Evolutionary conservation across 2,113 vertebrate genomes (phyloP).

Genomic region (Echinops telfairi): DNA sequence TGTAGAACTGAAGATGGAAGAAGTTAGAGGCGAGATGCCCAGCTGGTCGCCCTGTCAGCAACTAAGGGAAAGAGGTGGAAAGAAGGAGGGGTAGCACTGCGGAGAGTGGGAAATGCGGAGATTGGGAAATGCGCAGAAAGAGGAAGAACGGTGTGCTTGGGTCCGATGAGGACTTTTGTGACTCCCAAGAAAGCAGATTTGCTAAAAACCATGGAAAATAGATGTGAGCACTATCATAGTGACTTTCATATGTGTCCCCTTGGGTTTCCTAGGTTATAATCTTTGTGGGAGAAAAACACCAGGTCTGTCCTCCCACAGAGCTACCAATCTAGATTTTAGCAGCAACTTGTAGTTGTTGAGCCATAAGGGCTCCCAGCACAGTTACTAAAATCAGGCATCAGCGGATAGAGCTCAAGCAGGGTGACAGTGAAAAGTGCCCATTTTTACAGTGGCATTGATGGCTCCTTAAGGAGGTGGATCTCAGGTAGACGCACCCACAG

Average conservation of each 20-base stretch:
- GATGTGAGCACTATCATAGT: background rate
- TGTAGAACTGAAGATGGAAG: background rate
- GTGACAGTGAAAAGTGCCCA: background rate
- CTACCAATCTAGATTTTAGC: background rate
- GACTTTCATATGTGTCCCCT: background rate
- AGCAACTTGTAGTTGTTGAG: background rate
- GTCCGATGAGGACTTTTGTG: background rate
- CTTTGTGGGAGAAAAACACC: background rate
- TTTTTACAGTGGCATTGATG: background rate
- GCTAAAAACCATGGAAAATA: background rate
- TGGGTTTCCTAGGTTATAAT: background rate
- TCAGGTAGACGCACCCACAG: background rate
- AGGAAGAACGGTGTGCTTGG: background rate
- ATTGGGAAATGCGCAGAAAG: background rate
- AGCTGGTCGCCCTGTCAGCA: background rate
- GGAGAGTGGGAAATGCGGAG: too few relatives aligned
- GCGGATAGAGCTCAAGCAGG: background rate
- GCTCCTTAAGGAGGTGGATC: background rate
- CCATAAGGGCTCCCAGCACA: background rate
- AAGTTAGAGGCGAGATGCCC: background rate
- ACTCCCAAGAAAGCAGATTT: background rate
- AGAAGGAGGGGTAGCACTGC: background rate
- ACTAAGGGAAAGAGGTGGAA: background rate
- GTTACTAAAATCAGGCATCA: background rate
- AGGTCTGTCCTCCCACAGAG: background rate